phyloP scores from a whole-genome alignment of 1,140 invertebrate species.

The Brachionus koreanus region DNA sequence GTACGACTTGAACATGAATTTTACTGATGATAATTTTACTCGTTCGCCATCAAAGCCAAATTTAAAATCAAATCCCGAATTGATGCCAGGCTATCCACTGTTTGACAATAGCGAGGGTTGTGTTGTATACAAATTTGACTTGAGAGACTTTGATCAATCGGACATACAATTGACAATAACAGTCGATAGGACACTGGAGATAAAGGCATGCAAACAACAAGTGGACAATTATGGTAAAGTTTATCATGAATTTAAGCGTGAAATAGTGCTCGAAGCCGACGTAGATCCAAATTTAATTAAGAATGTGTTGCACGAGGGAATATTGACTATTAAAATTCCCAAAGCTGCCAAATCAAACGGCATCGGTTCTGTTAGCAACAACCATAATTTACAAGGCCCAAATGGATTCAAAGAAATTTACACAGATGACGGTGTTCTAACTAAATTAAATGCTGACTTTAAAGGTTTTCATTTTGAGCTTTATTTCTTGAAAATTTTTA shows the following conservation, averaged over 20 bases:
- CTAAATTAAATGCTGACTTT: conserved; percentile 10
- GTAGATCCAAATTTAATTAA: conserved; percentile 18
- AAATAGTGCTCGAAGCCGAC: conserved; percentile 21
- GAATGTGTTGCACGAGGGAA: conserved; percentile 29
- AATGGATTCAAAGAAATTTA: conserved; percentile 22
- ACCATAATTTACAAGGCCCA: not conserved
- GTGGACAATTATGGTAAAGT: conserved; percentile 1
- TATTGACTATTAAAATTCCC: conserved; percentile 36
- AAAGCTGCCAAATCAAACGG: not conserved
- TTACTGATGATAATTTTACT: not conserved
- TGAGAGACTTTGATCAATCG: conserved; percentile 19
- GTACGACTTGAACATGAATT: conserved; percentile 15
- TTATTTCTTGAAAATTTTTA: not conserved
- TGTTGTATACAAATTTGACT: conserved; percentile 34
- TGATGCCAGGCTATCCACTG: conserved; percentile 25
- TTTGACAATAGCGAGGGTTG: conserved; percentile 20
- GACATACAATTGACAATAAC: conserved; percentile 28
- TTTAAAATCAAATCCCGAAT: not conserved
- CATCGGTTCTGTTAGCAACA: not conserved
- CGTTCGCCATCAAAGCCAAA: not conserved
- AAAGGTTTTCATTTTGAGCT: not conserved
- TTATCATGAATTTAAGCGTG: conserved; percentile 26
- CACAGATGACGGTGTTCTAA: not conserved
- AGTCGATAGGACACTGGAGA: conserved; percentile 9
- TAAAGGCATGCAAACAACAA: conserved; percentile 16